Evolutionary conservation across 2,888 invertebrate genomes (phyloP), one percentile per base, ranked within the genome.

Genomic region (Julus scandinavius): DNA sequence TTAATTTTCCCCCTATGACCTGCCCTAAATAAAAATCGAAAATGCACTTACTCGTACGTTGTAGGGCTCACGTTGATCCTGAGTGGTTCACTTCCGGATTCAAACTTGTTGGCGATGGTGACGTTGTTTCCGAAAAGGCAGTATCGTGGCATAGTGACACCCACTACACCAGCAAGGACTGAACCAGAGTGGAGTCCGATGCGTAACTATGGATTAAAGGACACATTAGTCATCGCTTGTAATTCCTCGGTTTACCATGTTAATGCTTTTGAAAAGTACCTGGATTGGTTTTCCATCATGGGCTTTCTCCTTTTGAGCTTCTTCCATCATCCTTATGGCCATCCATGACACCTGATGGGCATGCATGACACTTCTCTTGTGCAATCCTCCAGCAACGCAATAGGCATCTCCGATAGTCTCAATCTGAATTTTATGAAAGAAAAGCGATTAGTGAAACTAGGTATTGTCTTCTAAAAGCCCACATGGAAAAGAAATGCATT

Each of bases 331-430:
- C 91, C 96, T 96, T 90, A 98, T 92, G 0, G 97, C 97, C 98
- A 98, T 98, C 98, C 98, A 98, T 2, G 97, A 97, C 83, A 98
- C 97, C 93, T 98, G 97, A 90, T 97, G 96, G 38, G 98, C 98
- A 92, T 98, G 98, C 88, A 96, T 97, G 72, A 94, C 94, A 87
- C 96, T 97, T 91, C 95, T 95, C 90, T 96, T 95, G 92, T 98
- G 98, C 9, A 98, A 93, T 0, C 98, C 98, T 88, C 97, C 97
- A 0, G 98, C 98, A 6, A 98, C 98, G 91, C 98, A 98, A 91
- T 98, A 98, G 0, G 98, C 98, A 92, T 98, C 98, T 0, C 98
- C 98, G 91, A 98, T 98, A 7, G 98, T 98, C 93, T 98, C 98
- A 90, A 98, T 97, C 97, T 97, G 92, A 0, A 89, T 88, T 87